Percentiles rank a stretch among this genome's conserved stretches.
These are phyloP conservation scores for Sialis fuliginosa DNA, from an alignment of 2,888 invertebrate genomes.

Conservation along the genomic window DNA sequence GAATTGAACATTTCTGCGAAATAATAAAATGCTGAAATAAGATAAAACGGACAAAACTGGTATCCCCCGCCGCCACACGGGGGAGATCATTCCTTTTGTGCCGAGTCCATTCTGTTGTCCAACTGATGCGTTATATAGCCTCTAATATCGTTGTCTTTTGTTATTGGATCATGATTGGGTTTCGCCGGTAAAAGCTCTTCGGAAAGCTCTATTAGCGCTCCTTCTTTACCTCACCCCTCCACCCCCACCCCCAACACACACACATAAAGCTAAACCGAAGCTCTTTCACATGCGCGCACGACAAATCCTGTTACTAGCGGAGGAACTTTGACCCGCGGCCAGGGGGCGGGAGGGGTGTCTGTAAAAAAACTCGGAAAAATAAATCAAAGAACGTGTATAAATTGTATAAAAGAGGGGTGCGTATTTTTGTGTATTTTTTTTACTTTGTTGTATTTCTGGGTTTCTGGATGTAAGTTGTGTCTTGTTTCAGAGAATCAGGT, in stretches of 20 bases:
- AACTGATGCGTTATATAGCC: neutral
- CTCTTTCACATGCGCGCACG: neutral
- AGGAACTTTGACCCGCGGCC: neutral
- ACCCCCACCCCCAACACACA: neutral
- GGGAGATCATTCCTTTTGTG: conserved; percentile 1
- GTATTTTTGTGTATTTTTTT: no score
- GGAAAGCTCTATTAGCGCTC: conserved; percentile 32
- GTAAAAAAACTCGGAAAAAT: no score
- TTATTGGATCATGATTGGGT: conserved; percentile 32
- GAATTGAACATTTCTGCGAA: no score
- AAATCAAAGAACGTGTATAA: no score
- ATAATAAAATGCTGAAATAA: neutral
- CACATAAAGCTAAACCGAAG: neutral
- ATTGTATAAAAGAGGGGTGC: no score
- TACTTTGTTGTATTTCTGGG: no score
- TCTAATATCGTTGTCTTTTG: conserved; percentile 31
- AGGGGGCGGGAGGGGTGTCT: no score
- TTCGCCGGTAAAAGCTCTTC: conserved; percentile 26
- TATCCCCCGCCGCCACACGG: neutral
- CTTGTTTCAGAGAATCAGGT: no score
- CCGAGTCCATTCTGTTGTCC: conserved; percentile 5
- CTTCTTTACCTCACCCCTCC: conserved; percentile 14
- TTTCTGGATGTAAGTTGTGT: no score
- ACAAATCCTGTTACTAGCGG: conserved; percentile 1
- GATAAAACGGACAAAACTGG: conserved; percentile 1